Conservation (phyloP, 1,140 invertebrate species). For the Popillia japonica region DNA sequence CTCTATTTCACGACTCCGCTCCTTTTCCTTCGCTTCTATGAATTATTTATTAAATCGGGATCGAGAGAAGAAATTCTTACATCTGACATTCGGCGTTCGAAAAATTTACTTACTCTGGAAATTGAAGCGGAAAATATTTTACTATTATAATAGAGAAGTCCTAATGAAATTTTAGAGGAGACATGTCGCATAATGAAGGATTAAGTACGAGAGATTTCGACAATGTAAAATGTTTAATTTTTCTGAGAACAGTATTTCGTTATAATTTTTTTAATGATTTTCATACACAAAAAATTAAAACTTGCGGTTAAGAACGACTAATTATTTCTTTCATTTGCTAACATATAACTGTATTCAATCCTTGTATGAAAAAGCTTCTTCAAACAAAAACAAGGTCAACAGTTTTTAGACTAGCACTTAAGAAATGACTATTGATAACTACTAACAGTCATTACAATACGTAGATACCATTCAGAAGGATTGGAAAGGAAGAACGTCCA, state of each 20-base stretch:
- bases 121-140: background rate
- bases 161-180: background rate
- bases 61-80: background rate
- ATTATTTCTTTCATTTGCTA: no score
- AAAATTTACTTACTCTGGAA: slow-evolving; percentile 10
- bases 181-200: background rate
- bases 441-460: background rate
- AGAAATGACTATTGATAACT: background rate
- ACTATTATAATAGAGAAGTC: background rate
- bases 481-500: background rate
- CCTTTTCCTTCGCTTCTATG: slow-evolving; percentile 10
- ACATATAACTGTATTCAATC: no score
- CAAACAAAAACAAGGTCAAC: no score
- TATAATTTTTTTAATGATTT: no score
- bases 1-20: background rate
- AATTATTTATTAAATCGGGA: slow-evolving; percentile 21
- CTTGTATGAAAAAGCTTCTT: no score
- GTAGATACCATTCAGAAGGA: background rate
- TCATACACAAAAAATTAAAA: no score
- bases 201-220: background rate
- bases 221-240: no score
- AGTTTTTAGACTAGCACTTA: no score
- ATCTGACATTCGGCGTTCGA: background rate
- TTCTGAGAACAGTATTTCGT: no score
- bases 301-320: no score